Conservation (phyloP, 2,888 invertebrate species). For the Nesidiocoris tenuis region DNA sequence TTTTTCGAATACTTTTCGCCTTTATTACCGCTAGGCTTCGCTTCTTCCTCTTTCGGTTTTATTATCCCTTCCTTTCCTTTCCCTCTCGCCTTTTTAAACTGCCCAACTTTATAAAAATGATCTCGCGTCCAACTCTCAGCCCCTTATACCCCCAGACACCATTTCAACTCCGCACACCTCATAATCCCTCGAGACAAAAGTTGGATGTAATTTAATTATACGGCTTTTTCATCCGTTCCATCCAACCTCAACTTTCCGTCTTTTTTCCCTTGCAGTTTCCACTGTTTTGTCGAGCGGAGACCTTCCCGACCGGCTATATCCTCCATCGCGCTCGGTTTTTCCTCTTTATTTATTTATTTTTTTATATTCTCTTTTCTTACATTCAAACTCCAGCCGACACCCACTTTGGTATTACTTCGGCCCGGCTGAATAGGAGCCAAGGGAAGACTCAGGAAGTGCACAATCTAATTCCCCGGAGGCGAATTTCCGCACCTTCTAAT, state of each 20-base stretch:
- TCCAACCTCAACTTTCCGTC: not conserved
- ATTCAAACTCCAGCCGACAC: not conserved
- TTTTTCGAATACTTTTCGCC: slow-evolving; percentile 33
- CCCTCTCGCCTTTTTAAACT: not conserved
- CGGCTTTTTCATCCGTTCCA: slow-evolving; percentile 29
- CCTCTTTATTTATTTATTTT: not conserved
- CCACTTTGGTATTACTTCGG: not conserved
- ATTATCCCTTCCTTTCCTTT: not conserved
- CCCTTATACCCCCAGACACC: not conserved
- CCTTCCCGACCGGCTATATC: not conserved
- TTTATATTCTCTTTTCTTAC: not conserved
- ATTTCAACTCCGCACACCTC: slow-evolving; percentile 21
- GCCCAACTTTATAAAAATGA: not conserved
- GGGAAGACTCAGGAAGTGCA: slow-evolving; percentile 1
- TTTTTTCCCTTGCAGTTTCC: not conserved
- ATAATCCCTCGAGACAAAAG: slow-evolving; percentile 41
- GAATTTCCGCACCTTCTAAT: slow-evolving; percentile 34
- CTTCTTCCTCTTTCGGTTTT: not conserved
- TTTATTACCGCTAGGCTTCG: slow-evolving; percentile 12
- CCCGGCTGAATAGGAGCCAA: not conserved
- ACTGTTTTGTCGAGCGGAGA: not conserved
- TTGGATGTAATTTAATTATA: slow-evolving; percentile 44
- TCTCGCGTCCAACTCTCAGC: not conserved
- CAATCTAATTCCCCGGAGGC: slow-evolving; percentile 35
- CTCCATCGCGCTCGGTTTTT: not conserved